phyloP scores from a whole-genome alignment of 2,888 invertebrate species.

The Pseudococcus jackbeardsleyi region DNA sequence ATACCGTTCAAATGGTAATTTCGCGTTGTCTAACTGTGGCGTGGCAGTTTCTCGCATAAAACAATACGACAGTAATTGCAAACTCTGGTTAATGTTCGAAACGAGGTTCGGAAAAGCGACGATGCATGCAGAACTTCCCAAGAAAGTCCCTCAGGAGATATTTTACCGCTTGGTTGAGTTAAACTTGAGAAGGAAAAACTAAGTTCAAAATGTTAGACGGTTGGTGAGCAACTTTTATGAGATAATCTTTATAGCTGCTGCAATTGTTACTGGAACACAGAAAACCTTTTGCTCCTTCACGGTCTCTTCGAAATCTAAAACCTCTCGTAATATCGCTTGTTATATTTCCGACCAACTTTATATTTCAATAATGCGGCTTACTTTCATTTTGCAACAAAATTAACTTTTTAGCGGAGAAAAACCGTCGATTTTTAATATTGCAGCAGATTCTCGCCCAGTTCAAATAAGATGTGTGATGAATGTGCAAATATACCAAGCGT shows the following conservation, averaged over 20 bases:
- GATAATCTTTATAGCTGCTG: conserved; percentile 56
- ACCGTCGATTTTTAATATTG: conserved; percentile 15
- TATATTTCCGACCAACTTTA: conserved; percentile 48
- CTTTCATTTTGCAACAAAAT: conserved; percentile 42
- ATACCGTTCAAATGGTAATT: conserved; percentile 56
- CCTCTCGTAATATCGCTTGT: conserved; percentile 52
- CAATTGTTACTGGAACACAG: conserved; percentile 51
- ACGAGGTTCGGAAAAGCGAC: conserved; percentile 54
- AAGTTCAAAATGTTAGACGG: conserved; percentile 56
- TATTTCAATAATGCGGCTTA: conserved; percentile 49
- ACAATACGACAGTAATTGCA: conserved; percentile 56
- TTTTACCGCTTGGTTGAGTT: conserved; percentile 55
- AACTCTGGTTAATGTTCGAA: conserved; percentile 56
- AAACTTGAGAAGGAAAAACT: conserved; percentile 56
- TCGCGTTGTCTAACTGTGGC: conserved; percentile 49
- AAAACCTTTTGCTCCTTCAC: conserved; percentile 42
- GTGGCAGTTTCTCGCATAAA: conserved; percentile 45
- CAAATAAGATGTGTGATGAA: background rate
- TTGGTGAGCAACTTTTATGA: conserved; percentile 54
- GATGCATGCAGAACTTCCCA: conserved; percentile 55
- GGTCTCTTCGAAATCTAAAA: conserved; percentile 37
- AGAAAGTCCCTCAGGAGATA: conserved; percentile 56
- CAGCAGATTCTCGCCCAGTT: background rate
- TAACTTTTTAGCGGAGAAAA: conserved; percentile 38
- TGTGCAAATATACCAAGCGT: no score